phyloP scores from a whole-genome alignment of 2,888 invertebrate species.

The Sminthurides aquaticus region DNA sequence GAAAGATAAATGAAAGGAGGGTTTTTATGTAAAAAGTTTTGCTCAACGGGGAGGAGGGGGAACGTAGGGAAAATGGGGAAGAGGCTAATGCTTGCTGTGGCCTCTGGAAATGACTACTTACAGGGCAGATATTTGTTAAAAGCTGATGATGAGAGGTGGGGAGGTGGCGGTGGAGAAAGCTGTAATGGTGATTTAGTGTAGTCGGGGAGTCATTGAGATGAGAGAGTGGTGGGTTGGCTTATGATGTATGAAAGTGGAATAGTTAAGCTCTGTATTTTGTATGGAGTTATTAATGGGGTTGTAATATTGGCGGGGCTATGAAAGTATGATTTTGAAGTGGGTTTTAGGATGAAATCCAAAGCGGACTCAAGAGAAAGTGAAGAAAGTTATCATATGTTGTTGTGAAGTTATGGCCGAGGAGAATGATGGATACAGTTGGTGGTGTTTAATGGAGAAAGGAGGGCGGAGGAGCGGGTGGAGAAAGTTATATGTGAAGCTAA shows the following conservation, averaged over 20 bases:
- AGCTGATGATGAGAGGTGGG: constrained; percentile 1
- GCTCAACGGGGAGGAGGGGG: too few species aligned
- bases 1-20: not conserved
- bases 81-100: not conserved
- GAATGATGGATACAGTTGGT: too few species aligned
- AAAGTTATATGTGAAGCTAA: not conserved
- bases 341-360: too few species aligned
- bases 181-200: constrained; percentile 17
- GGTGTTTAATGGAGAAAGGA: too few species aligned
- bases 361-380: too few species aligned
- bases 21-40: not conserved
- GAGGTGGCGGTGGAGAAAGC: not conserved
- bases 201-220: not conserved
- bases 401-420: too few species aligned
- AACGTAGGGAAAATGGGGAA: not conserved
- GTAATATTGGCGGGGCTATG: not conserved
- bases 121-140: not conserved
- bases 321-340: too few species aligned
- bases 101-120: not conserved
- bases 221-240: constrained; percentile 10
- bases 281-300: not conserved
- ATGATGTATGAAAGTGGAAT: constrained; percentile 22
- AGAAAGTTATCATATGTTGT: too few species aligned
- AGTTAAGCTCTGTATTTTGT: constrained; percentile 6
- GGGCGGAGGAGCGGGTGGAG: not conserved